phyloP scores from a whole-genome alignment of 1,140 invertebrate species.

The Arctopsyche grandis region DNA sequence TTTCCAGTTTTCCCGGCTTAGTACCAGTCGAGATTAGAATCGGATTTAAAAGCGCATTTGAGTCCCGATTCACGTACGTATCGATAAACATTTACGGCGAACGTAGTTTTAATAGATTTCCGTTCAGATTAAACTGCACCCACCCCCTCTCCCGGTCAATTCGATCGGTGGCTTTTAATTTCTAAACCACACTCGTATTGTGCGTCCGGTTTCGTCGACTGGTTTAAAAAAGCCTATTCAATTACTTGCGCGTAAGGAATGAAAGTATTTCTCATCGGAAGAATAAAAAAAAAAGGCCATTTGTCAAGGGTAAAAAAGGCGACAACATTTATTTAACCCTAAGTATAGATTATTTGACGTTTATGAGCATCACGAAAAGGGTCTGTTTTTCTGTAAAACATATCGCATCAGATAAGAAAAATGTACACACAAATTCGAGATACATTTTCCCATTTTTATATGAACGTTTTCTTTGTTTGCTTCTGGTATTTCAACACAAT shows the following conservation, averaged over 20 bases:
- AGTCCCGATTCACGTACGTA: too few species aligned
- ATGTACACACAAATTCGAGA: constrained; percentile 8
- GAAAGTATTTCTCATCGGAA: too few species aligned
- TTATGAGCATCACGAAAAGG: constrained; percentile 29
- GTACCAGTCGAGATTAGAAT: not conserved
- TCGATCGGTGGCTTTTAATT: too few species aligned
- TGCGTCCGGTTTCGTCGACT: not conserved
- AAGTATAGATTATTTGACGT: constrained; percentile 32
- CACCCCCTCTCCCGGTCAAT: too few species aligned
- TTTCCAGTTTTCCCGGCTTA: too few species aligned
- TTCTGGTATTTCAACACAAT: not conserved
- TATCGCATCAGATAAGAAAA: constrained; percentile 19
- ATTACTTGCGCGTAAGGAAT: not conserved
- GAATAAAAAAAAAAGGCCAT: constrained; percentile 1
- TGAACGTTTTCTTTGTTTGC: not conserved
- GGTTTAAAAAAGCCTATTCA: not conserved
- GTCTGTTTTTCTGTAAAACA: constrained; percentile 18
- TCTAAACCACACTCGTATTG: not conserved
- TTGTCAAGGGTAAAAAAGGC: constrained; percentile 26
- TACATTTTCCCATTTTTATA: not conserved
- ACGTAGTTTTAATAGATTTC: too few species aligned
- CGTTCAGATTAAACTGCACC: too few species aligned
- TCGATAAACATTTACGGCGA: too few species aligned
- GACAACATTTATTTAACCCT: constrained; percentile 29
- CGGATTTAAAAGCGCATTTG: not conserved